Evolutionary conservation across 2,888 invertebrate species (phyloP), one percentile per base, ranked within the genome.

Genomic region (Hirtodrosophila histrioides): DNA sequence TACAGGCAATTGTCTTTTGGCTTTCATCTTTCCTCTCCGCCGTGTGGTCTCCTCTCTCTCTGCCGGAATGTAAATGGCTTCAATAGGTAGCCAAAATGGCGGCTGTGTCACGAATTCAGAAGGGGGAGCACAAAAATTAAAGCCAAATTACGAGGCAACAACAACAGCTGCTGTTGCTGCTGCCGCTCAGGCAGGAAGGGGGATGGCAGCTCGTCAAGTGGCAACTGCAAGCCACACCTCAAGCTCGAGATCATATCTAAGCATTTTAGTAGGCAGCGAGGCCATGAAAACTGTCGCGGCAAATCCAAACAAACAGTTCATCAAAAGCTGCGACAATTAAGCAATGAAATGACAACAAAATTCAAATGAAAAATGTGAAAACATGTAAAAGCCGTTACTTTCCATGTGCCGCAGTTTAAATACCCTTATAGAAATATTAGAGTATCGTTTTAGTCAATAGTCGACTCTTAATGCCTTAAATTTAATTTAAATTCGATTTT

Each of bases 231-330:
- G 49, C 71, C 73, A 67, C 78, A 77, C 78, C 75, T 75, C 58
- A 75, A 62, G 55, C 39, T 8, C 23, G 24, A 50, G 61, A 61
- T 50, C 41, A 29, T 54, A 48, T 45, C 62, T 8, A 33, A 61
- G 39, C 9, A 39, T 35, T 41, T 31, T 9, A 31, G 31, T 31
- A 31, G 7, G 31, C 31, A 31, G 37, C 24, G 62, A 45, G 64
- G 46, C 60, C 51, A 76, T 62, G 74, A 56, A 84, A 88, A 84
- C 65, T 88, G 85, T 85, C 82, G 85, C 85, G 88, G 85, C 88
- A 84, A 85, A 88, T 88, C 81, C 86, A 86, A 88, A 88, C 88
- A 86, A 85, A 88, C 85, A 81, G 71, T 85, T 84, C 81, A 85
- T 85, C 88, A 85, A 88, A 85, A 86, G 85, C 68, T 78, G 85